Base-by-base conservation (phyloP, 1,140 invertebrate genomes). In the Galendromus occidentalis region DNA sequence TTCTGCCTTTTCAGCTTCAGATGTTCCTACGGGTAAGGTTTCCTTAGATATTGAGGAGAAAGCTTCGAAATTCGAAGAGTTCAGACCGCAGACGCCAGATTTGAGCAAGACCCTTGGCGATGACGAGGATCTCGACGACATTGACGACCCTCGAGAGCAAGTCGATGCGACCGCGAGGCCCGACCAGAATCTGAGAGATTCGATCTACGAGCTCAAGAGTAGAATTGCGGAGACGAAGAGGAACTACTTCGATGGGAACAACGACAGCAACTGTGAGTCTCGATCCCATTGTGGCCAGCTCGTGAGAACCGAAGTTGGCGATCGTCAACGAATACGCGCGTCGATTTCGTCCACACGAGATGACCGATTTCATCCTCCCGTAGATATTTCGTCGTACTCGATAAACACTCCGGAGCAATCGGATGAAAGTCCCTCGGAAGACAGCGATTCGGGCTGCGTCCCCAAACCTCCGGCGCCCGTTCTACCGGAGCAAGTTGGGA, bases 181-280 rank as follows among this genome's bases (percentile, higher is more conserved):
- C 67, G 28, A 69, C 69, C 17, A 17, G 42, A n/a, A 18, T 65
- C 64, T n/a, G 64, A 65, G n/a, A 18, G 25, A 42, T 12, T 65
- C 41, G 14, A n/a, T 42, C 22, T 44, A 65, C n/a, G 44, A 55
- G 55, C 30, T 29, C 22, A 29, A 65, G 55, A 44, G 9, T 7
- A 55, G 17, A 44, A 64, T 65, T 64, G 55, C 22, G 65, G 68
- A 17, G 65, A 66, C 64, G 66, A 69, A 12, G 68, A 69, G n/a
- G 69, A 67, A 4, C 22, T 59, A 68, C 68, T 42, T 68, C 68
- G 6, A 70, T 66, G 18, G 66, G 41, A 29, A 64, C 69, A 30
- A 69, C 68, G 17, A 65, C 41, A 65, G 64, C 39, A 42, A 65
- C 39, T 65, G 64, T 42, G 28, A 22, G 44, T 42, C 33, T 22